These are phyloP conservation scores for Chironomus riparius DNA, from an alignment of 2,888 invertebrate species.

Conservation along the genomic window DNA sequence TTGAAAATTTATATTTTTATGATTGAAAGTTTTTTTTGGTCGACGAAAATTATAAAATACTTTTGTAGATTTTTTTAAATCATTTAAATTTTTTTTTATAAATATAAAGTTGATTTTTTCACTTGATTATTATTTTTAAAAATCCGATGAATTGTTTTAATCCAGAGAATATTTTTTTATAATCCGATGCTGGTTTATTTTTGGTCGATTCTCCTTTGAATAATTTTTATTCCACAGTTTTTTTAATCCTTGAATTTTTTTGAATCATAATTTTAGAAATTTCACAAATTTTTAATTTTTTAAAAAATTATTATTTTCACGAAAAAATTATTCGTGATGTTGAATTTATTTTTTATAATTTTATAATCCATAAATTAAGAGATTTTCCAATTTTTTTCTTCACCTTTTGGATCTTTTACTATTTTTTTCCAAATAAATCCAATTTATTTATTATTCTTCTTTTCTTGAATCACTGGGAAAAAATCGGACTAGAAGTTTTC, in stretches of 20 bases:
- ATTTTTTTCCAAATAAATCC: neutral
- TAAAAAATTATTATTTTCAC: too few species aligned
- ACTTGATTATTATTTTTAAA: neutral
- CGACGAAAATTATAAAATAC: too few species aligned
- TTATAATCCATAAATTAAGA: neutral
- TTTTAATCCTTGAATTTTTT: too few species aligned
- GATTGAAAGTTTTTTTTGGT: too few species aligned
- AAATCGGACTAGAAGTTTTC: neutral
- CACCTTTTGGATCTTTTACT: neutral
- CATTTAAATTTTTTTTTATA: neutral
- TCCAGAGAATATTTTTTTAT: too few species aligned
- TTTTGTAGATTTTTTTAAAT: too few species aligned
- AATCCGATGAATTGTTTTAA: neutral
- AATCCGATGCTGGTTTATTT: neutral
- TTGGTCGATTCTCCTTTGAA: too few species aligned
- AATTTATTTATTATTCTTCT: neutral
- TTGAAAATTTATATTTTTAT: too few species aligned
- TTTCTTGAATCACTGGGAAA: neutral
- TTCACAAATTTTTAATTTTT: too few species aligned
- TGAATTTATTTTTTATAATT: neutral
- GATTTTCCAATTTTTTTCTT: neutral
- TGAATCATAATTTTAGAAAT: neutral
- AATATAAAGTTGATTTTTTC: neutral
- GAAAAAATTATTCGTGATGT: too few species aligned
- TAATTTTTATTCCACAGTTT: too few species aligned